Evolutionary conservation across 2,797 vertebrate species (phyloP), one percentile per base, ranked within the genome.

Genomic region (Atherinosoma microstoma): DNA sequence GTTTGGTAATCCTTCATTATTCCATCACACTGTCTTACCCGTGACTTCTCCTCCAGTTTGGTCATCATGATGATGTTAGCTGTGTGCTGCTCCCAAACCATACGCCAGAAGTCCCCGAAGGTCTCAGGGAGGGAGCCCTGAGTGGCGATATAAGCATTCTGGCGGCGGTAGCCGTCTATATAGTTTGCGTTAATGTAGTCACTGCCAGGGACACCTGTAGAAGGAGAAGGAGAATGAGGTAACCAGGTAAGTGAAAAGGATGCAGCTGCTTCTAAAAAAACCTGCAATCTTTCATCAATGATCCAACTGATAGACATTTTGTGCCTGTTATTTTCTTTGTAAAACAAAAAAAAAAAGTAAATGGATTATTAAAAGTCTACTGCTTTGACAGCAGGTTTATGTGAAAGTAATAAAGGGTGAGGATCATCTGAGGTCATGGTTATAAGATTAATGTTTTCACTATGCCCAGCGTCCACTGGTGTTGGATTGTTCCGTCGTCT

Each of bases 51-150:
- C 74, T 99, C 98, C 64, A 99, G 91, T 84, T 98, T 99, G 75
- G 98, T 99, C 96, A 99, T 99, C 98, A 99, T 99, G 86, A 99
- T 95, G 2, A 99, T 95, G 45, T 98, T 99, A 73, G 97, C 97
- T 38, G 96, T 97, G 68, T 97, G 95, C 74, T 98, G 98, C 30
- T 99, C 98, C 98, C 98, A 99, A 63, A 99, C 95, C 97, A 99
- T 98, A 87, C 97, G 97, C 98, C 98, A 99, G 92, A 99, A 99
- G 88, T 99, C 98, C 65, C 97, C 96, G 58, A 99, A 98, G 0
- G 97, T 98, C 94, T 99, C 98, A 0, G 98, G 97, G 80, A 99
- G 93, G 30, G 97, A 94, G 8, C 98, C 98, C 90, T 99, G 98
- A 0, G 98, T 99, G 85, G 98, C 98, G 59, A 99, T 98, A 34